A percentile compares a stretch with the other conserved stretches of the same genome.
These are phyloP conservation scores for Microctonus hyperodae DNA, from an alignment of 2,888 invertebrate genomes.

Conservation along the genomic window DNA sequence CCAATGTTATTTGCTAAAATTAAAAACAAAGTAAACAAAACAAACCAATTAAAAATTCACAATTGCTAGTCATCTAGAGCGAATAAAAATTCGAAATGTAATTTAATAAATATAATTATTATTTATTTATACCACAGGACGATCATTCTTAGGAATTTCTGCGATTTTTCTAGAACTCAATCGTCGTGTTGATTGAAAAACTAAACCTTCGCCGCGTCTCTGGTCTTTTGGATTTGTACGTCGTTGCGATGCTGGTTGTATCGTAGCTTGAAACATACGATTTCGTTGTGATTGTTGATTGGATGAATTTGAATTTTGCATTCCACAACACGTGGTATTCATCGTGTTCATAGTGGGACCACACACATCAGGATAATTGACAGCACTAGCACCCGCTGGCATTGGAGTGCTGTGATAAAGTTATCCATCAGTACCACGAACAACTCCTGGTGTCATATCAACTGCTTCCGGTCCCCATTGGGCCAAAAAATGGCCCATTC, in stretches of 20 bases:
- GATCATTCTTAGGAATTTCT: slow-evolving; percentile 4
- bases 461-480: slow-evolving; percentile 73
- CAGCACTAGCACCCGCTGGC: slow-evolving; percentile 12
- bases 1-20: no score
- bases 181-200: slow-evolving; percentile 23
- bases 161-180: slow-evolving; percentile 23
- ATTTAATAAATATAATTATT: no score
- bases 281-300: neutral
- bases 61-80: no score
- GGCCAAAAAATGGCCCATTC: slow-evolving; percentile 71
- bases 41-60: no score
- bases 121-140: no score
- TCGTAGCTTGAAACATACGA: neutral
- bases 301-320: slow-evolving; percentile 1
- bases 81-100: no score
- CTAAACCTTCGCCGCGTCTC: slow-evolving; percentile 23
- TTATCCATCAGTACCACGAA: slow-evolving; percentile 60
- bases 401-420: slow-evolving; percentile 46
- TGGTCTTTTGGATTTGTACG: slow-evolving; percentile 27
- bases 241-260: neutral
- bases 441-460: slow-evolving; percentile 65
- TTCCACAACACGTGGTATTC: slow-evolving; percentile 17
- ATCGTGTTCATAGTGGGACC: slow-evolving; percentile 25
- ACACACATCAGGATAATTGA: slow-evolving; percentile 16
- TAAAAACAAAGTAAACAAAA: no score